A percentile compares a stretch with the other conserved stretches of the same genome.
These are phyloP conservation scores for Isoperla grammatica DNA, from an alignment of 2,888 invertebrate species.

Conservation along the genomic window DNA sequence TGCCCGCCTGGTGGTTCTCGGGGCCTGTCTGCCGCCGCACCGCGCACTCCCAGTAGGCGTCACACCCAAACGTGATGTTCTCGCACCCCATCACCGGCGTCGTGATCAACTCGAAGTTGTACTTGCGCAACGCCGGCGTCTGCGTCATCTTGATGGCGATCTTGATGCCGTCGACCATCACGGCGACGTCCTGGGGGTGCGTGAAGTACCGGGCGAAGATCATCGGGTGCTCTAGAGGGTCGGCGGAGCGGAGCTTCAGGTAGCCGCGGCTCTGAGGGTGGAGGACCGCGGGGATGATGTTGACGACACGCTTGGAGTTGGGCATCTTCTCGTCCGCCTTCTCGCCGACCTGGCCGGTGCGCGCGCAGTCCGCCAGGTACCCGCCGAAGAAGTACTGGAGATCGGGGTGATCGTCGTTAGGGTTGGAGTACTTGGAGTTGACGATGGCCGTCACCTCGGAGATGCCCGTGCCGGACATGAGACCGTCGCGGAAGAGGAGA, in stretches of 20 bases:
- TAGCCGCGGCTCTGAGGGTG: slow-evolving; percentile 82
- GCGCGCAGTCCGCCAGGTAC: slow-evolving; percentile 78
- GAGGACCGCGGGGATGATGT: slow-evolving; percentile 73
- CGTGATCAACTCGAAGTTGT: slow-evolving; percentile 68
- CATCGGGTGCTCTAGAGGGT: slow-evolving; percentile 76
- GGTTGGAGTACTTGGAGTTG: slow-evolving; percentile 71
- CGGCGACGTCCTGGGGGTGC: slow-evolving; percentile 71
- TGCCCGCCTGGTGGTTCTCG: slow-evolving; percentile 60
- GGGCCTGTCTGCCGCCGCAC: slow-evolving; percentile 54
- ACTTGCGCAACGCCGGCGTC: slow-evolving; percentile 53
- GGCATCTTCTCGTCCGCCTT: slow-evolving; percentile 10
- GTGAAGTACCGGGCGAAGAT: slow-evolving; percentile 80
- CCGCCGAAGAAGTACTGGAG: slow-evolving; percentile 83
- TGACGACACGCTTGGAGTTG: slow-evolving; percentile 50
- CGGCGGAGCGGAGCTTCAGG: slow-evolving; percentile 51
- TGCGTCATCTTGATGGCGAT: slow-evolving; percentile 66
- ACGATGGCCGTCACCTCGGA: slow-evolving; percentile 82
- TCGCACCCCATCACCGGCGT: slow-evolving; percentile 72
- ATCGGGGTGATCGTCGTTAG: slow-evolving; percentile 71
- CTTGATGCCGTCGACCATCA: slow-evolving; percentile 76
- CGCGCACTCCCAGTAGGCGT: slow-evolving; percentile 58
- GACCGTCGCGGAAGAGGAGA: slow-evolving; percentile 76
- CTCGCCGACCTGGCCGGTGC: slow-evolving; percentile 82
- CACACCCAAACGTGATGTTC: slow-evolving; percentile 61
- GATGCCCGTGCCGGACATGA: slow-evolving; percentile 85